These are phyloP conservation scores for Telmatochromis sp. DNA, from an alignment of 2,113 vertebrate genomes.

Conservation along the genomic window DNA sequence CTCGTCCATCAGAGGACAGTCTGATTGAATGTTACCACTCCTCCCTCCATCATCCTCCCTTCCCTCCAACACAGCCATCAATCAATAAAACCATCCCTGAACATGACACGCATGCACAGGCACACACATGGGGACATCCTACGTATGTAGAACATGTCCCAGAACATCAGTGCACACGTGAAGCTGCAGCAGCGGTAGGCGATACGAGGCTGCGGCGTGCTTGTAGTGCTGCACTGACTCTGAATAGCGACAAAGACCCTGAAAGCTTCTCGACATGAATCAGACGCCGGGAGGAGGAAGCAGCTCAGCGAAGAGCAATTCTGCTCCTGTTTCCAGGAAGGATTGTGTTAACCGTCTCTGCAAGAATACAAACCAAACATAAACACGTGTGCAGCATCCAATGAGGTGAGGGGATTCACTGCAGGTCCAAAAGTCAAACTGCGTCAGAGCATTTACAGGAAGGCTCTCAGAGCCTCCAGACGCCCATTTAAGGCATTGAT, in stretches of 20 bases:
- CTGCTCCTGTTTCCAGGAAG: not conserved
- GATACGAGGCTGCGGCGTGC: not conserved
- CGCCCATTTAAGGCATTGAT: not conserved
- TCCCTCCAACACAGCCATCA: not conserved
- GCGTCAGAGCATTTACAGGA: not conserved
- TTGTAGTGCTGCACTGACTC: not conserved
- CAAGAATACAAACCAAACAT: not conserved
- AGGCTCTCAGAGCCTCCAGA: not conserved
- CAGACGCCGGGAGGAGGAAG: not conserved
- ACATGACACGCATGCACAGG: not conserved
- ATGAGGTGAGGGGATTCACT: not conserved
- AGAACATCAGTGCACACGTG: not conserved
- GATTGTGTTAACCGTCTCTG: not conserved
- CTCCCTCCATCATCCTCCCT: conserved; percentile 1
- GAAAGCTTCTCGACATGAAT: conserved; percentile 3
- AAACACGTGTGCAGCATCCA: not conserved
- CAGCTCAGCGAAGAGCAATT: not conserved
- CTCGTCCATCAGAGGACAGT: not conserved
- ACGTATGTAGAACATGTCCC: not conserved
- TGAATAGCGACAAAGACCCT: conserved; percentile 14
- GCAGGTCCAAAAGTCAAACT: not conserved
- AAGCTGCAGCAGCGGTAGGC: not conserved
- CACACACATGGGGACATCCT: not conserved
- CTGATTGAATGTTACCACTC: conserved; percentile 39
- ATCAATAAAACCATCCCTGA: conserved; percentile 41